A percentile compares a stretch with the other conserved stretches of the same genome.
These are phyloP conservation scores for Patagioenas fasciata DNA, from an alignment of 2,113 vertebrate genomes.

Conservation along the genomic window DNA sequence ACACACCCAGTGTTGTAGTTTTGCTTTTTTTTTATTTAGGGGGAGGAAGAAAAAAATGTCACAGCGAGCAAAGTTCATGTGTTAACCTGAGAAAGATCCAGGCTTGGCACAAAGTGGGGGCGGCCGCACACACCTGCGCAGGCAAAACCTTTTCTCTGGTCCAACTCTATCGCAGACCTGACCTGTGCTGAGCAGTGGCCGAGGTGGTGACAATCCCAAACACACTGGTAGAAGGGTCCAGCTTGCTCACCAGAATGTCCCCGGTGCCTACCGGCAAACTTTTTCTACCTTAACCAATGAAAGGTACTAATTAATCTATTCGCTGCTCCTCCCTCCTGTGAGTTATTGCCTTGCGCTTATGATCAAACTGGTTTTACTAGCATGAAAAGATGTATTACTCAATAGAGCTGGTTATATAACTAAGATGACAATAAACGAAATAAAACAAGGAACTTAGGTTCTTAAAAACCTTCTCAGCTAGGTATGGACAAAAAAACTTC, in stretches of 20 bases:
- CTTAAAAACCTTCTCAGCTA: background rate
- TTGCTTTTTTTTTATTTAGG: conserved; percentile 3
- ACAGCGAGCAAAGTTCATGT: conserved; percentile 63
- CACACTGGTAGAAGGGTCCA: fast-evolving
- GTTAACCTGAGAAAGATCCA: conserved; percentile 19
- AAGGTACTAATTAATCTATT: conserved; percentile 13
- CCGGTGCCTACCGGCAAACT: background rate
- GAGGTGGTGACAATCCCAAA: background rate
- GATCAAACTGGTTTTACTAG: conserved; percentile 38
- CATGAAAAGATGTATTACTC: background rate
- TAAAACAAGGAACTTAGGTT: background rate
- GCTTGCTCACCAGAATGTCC: background rate
- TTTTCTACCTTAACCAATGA: background rate
- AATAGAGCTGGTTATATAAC: background rate
- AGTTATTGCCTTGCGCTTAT: background rate
- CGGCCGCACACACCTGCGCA: conserved; percentile 16
- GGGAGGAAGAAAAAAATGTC: conserved; percentile 50
- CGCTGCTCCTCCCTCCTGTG: background rate
- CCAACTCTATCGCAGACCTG: fast-evolving
- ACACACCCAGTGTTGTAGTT: conserved; percentile 46
- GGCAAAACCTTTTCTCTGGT: background rate
- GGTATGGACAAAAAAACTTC: fast-evolving
- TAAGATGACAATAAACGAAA: background rate
- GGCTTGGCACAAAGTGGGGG: background rate
- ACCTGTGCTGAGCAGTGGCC: fast-evolving